These are phyloP conservation scores for Brachionichthys hirsutus DNA, from an alignment of 2,113 vertebrate species.

Conservation along the genomic window DNA sequence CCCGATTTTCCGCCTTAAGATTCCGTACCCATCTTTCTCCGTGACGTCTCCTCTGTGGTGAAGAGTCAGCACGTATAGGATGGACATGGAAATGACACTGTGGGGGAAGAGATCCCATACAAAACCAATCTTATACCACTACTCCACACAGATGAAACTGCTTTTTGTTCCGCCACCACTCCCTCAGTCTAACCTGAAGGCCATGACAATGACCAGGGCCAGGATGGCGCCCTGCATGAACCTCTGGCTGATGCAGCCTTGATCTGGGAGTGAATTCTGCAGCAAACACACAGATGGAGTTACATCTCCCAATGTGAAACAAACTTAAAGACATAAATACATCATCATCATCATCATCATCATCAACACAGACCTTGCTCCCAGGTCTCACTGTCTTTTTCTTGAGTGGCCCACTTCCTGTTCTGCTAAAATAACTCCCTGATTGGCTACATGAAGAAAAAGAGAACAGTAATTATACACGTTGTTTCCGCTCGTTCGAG, in stretches of 20 bases:
- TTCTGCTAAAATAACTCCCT: constrained; percentile 95
- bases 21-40: constrained; percentile 86
- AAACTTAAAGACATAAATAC: background rate
- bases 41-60: constrained; percentile 85
- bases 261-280: constrained; percentile 75
- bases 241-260: constrained; percentile 90
- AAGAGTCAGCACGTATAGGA: constrained; percentile 93
- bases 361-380: constrained; percentile 82
- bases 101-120: background rate
- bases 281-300: constrained; percentile 13
- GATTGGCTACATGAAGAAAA: constrained; percentile 79
- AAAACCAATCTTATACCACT: constrained; percentile 9
- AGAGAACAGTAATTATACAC: background rate
- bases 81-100: constrained; percentile 97
- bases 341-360: background rate
- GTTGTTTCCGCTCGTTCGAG: background rate
- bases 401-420: constrained; percentile 89
- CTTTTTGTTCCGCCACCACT: background rate
- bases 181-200: constrained; percentile 86
- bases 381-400: constrained; percentile 85
- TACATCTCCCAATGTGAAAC: background rate
- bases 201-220: constrained; percentile 94
- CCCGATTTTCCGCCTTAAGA: background rate
- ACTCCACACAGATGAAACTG: background rate
- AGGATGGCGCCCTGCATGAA: constrained; percentile 95